Evolutionary conservation across 2,888 invertebrate genomes (phyloP).

Genomic region (Callyntrura sp.): DNA sequence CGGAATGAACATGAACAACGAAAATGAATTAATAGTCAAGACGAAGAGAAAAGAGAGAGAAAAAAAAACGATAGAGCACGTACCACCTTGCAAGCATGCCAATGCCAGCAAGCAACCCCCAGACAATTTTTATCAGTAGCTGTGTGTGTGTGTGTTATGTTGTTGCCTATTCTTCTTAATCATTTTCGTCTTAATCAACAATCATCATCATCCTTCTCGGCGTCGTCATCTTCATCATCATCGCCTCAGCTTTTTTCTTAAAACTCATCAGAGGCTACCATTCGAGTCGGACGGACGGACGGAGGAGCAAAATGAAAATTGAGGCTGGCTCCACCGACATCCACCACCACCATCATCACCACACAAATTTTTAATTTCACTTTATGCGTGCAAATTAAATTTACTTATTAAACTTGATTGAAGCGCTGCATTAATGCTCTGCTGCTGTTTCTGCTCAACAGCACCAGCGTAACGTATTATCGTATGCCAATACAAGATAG

Average conservation of each 20-base stretch:
- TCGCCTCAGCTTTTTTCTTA: constrained; percentile 51
- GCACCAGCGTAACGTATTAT: not conserved
- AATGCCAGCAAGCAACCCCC: constrained; percentile 39
- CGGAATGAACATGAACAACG: constrained; percentile 35
- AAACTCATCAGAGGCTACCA: constrained; percentile 68
- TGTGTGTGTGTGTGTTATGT: too few relatives aligned
- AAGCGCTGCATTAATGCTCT: constrained; percentile 27
- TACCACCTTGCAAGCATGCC: constrained; percentile 38
- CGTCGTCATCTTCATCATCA: too few relatives aligned
- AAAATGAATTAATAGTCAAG: constrained; percentile 71
- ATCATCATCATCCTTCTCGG: constrained; percentile 58
- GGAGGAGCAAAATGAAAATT: constrained; percentile 71
- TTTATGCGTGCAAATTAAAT: constrained; percentile 80
- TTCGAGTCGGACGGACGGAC: constrained; percentile 27
- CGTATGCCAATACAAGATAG: too few relatives aligned
- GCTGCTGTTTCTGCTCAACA: not conserved
- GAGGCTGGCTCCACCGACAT: constrained; percentile 67
- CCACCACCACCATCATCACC: constrained; percentile 23
- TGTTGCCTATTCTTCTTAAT: constrained; percentile 55
- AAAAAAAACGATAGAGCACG: constrained; percentile 77
- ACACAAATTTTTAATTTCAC: constrained; percentile 78
- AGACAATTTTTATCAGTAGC: constrained; percentile 54
- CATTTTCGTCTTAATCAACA: constrained; percentile 68
- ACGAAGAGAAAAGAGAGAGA: too few relatives aligned
- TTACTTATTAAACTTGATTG: constrained; percentile 79